These are phyloP conservation scores for Pseudolaguvia tuberculata DNA, from an alignment of 2,113 vertebrate genomes.

Conservation along the genomic window DNA sequence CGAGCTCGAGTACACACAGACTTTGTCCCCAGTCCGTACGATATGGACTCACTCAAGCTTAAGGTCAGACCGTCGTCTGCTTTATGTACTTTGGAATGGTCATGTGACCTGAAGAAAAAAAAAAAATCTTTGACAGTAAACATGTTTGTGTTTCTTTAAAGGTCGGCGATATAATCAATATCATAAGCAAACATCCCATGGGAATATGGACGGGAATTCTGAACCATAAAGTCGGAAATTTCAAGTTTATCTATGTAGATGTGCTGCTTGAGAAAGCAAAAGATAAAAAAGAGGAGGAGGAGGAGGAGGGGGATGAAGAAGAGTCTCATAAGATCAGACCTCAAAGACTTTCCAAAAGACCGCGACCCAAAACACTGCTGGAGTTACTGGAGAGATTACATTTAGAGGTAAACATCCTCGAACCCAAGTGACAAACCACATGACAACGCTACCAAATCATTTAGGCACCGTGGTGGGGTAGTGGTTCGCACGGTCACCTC, in stretches of 20 bases:
- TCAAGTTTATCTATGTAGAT: constrained; percentile 97
- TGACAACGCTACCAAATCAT: neutral
- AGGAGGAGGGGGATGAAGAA: constrained; percentile 65
- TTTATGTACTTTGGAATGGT: neutral
- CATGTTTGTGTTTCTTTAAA: constrained; percentile 49
- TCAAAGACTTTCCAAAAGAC: constrained; percentile 69
- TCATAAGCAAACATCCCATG: constrained; percentile 96
- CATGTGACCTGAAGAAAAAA: neutral
- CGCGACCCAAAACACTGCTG: constrained; percentile 77
- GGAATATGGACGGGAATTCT: constrained; percentile 96
- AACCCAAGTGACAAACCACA: neutral
- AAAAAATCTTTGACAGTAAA: neutral
- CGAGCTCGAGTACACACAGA: constrained; percentile 88
- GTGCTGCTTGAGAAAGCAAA: constrained; percentile 61
- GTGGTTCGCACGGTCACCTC: no score
- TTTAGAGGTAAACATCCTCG: constrained; percentile 75
- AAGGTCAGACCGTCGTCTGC: constrained; percentile 70
- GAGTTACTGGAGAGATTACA: constrained; percentile 82
- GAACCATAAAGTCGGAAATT: constrained; percentile 91
- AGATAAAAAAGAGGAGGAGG: constrained; percentile 62
- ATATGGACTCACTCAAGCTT: constrained; percentile 93
- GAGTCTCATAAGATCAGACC: constrained; percentile 73
- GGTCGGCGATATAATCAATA: constrained; percentile 91
- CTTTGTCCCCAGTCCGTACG: constrained; percentile 94
- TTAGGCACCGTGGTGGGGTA: no score